Conservation (phyloP, 2,888 invertebrate species). For the Tetropium fuscum region DNA sequence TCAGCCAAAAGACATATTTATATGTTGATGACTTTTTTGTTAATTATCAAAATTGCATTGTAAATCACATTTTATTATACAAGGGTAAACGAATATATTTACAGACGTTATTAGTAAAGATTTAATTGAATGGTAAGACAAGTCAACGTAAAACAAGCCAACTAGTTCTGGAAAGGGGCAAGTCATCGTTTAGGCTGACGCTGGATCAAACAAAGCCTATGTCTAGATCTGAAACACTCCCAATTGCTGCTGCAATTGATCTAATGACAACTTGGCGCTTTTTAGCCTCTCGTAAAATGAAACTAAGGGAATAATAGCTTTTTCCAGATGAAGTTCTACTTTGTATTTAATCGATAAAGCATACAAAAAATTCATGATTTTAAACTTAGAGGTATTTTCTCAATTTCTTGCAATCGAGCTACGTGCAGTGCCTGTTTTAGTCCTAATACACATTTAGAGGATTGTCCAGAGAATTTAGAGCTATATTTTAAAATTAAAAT, state of each 20-base stretch:
- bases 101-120: no score
- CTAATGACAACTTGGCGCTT: conserved; percentile 11
- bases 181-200: neutral
- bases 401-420: conserved; percentile 22
- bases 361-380: conserved; percentile 2
- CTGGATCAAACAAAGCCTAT: conserved; percentile 3
- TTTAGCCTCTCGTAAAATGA: conserved; percentile 1
- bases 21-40: no score
- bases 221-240: conserved; percentile 1
- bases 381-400: conserved; percentile 29
- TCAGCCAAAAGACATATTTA: no score
- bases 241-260: conserved; percentile 8
- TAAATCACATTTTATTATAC: no score
- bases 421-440: neutral
- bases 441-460: neutral
- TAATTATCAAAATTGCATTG: no score
- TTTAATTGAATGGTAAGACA: no score
- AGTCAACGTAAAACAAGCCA: neutral
- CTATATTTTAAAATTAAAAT: no score
- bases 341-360: conserved; percentile 12
- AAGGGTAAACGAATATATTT: no score
- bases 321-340: conserved; percentile 2
- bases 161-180: neutral
- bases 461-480: neutral
- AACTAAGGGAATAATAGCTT: conserved; percentile 4